phyloP scores from a whole-genome alignment of 2,797 vertebrate genomes.

The Syndactyla subalaris region DNA sequence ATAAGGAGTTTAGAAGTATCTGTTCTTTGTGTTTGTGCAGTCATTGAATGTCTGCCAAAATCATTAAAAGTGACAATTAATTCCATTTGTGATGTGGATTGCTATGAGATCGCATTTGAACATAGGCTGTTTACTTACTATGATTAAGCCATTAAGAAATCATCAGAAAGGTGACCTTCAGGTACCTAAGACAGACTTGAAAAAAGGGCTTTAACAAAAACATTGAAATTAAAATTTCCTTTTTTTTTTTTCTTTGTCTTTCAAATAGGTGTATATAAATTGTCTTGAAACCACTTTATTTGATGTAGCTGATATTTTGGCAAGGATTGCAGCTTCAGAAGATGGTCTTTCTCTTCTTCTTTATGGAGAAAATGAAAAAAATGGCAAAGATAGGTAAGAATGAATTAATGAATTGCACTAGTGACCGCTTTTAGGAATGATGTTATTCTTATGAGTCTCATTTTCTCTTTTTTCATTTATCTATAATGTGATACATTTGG shows the following conservation, averaged over 20 bases:
- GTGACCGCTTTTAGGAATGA: not conserved
- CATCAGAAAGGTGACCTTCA: not conserved
- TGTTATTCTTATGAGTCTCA: not conserved
- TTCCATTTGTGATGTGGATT: not conserved
- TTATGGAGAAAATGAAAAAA: slow-evolving; percentile 81
- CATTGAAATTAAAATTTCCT: not conserved
- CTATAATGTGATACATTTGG: not conserved
- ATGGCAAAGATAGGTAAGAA: slow-evolving; percentile 80
- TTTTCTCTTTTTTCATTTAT: not conserved
- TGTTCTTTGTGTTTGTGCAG: not conserved
- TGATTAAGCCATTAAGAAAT: not conserved
- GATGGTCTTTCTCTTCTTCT: slow-evolving; percentile 89
- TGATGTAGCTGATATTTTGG: slow-evolving; percentile 88
- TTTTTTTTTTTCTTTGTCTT: not conserved
- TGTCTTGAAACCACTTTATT: slow-evolving; percentile 83
- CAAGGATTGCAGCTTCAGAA: slow-evolving; percentile 87
- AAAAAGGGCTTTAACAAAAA: not conserved
- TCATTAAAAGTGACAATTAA: not conserved
- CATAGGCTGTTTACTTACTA: not conserved
- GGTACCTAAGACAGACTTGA: not conserved
- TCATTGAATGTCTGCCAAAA: not conserved
- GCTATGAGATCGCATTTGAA: not conserved
- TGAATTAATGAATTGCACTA: not conserved
- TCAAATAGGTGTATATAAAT: slow-evolving; percentile 78
- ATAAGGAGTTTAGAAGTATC: not conserved